Conservation (phyloP, 2,888 invertebrate species). For the Yponomeuta evonymella region DNA sequence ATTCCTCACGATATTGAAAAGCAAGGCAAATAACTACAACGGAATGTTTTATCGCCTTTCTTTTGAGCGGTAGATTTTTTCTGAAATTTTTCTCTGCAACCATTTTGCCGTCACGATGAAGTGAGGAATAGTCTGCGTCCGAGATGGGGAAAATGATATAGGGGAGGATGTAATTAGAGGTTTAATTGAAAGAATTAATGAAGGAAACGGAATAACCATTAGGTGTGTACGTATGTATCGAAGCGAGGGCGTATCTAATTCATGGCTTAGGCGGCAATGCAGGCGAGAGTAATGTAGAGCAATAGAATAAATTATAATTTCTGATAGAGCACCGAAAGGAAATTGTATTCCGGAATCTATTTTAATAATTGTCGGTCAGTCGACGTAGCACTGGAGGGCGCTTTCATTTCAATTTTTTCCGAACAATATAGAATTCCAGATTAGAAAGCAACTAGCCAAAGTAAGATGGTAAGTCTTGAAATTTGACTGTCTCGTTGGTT, state of each 20-base stretch:
- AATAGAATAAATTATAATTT: conserved; percentile 13
- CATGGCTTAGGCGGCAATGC: conserved; percentile 15
- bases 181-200: conserved; percentile 21
- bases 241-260: conserved; percentile 16
- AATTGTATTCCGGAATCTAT: not conserved
- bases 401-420: not conserved
- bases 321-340: conserved; percentile 5
- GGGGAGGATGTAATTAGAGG: conserved; percentile 17
- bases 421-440: not conserved
- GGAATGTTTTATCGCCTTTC: not conserved
- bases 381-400: not conserved
- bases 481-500: no score
- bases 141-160: not conserved
- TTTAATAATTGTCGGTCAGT: conserved; percentile 1
- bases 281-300: conserved; percentile 13
- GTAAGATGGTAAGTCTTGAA: no score
- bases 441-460: not conserved
- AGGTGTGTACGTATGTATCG: conserved; percentile 18
- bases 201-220: conserved; percentile 36
- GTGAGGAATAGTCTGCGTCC: not conserved
- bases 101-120: not conserved
- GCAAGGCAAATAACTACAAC: not conserved
- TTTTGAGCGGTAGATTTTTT: not conserved
- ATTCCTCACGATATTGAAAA: not conserved
- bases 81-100: not conserved